Evolutionary conservation across 2,797 vertebrate species (phyloP).

Genomic region (Cygnus olor): DNA sequence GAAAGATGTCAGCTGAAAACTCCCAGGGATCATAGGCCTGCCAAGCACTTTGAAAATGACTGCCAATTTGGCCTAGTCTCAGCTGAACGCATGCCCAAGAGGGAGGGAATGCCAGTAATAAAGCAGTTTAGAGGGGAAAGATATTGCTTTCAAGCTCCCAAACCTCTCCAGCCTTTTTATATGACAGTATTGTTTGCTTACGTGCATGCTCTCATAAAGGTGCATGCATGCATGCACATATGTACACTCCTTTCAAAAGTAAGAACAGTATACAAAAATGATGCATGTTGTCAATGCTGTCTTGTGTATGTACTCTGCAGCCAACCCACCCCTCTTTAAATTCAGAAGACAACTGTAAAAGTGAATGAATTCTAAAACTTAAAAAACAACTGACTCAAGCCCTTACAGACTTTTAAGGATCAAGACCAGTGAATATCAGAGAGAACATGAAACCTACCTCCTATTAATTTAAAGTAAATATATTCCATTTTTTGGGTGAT

Average conservation of each 20-base stretch:
- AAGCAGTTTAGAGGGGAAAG: conserved; percentile 91
- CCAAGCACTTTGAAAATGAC: conserved; percentile 89
- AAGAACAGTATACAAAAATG: not conserved
- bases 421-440: not conserved
- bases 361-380: not conserved
- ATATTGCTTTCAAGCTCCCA: conserved; percentile 65
- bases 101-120: conserved; percentile 87
- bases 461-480: not conserved
- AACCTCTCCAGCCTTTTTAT: conserved; percentile 47
- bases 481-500: not conserved
- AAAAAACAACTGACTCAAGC: not conserved
- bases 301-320: rapidly evolving
- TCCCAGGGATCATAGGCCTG: conserved; percentile 88
- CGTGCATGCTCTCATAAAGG: not conserved
- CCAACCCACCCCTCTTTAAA: not conserved
- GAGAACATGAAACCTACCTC: rapidly evolving
- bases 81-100: conserved; percentile 89
- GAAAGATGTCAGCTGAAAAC: conserved; percentile 86
- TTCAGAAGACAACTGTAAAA: not conserved
- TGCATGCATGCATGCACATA: not conserved
- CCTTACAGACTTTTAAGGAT: not conserved
- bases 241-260: not conserved
- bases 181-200: conserved; percentile 22
- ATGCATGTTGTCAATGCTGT: rapidly evolving
- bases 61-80: conserved; percentile 95